Evolutionary conservation across 2,888 invertebrate species (phyloP), one percentile per base, ranked within the genome.

Genomic region (Isoperla grammatica): DNA sequence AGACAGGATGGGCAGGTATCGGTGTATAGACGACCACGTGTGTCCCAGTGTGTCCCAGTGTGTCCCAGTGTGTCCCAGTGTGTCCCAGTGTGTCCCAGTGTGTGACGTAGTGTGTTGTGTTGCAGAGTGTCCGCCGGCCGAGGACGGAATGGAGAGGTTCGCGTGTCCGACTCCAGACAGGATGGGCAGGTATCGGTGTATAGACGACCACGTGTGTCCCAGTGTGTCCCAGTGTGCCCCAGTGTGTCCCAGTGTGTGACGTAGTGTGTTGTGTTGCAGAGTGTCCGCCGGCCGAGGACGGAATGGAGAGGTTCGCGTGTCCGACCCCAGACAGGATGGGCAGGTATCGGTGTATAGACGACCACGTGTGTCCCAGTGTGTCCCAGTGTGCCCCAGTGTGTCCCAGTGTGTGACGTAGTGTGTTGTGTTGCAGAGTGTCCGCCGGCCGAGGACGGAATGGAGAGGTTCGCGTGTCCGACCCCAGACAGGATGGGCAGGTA

Each of bases 1-100:
- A 17, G 95, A 95, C 77, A 79, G 87, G 67, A 89, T 91, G 79
- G 93, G 94, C 65, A 85, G n/a, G n/a, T n/a, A n/a, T n/a, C 87
- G 92, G 70, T 95, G 95, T 79, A 94, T 95, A 79, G 94, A 94
- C 76, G 94, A 94, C 79, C 94, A 94, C 76, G 92, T 91, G 68
- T 43, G 43, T n/a, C n/a, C n/a, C n/a, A n/a, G n/a, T n/a, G n/a
- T n/a, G n/a, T n/a, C n/a, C n/a, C n/a, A n/a, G n/a, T n/a, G n/a
- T n/a, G n/a, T 17, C 43, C 17, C 43, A n/a, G n/a, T n/a, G n/a
- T n/a, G n/a, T n/a, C n/a, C n/a, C n/a, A n/a, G n/a, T n/a, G n/a
- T n/a, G n/a, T n/a, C n/a, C n/a, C n/a, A n/a, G n/a, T n/a, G n/a
- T n/a, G n/a, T n/a, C n/a, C n/a, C n/a, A n/a, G n/a, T n/a, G n/a